These are phyloP conservation scores for Plebejus anna DNA, from an alignment of 2,888 invertebrate genomes.

Conservation along the genomic window DNA sequence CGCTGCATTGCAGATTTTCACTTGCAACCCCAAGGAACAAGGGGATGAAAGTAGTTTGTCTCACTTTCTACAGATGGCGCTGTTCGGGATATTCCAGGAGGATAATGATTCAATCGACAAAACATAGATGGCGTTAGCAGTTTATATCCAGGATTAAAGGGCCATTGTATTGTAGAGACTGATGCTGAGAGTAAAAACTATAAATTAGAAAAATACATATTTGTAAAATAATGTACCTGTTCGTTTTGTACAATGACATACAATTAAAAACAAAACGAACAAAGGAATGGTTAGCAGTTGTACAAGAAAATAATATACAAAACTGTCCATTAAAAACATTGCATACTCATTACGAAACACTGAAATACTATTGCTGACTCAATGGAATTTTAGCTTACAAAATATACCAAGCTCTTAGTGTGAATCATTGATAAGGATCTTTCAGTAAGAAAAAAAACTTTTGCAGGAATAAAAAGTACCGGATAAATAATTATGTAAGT, in stretches of 20 bases:
- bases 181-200: background rate
- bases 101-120: constrained; percentile 35
- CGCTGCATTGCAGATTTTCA: constrained; percentile 67
- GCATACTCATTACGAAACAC: background rate
- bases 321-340: no score
- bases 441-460: background rate
- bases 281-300: no score
- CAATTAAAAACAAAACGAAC: no score
- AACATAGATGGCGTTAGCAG: constrained; percentile 59
- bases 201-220: background rate
- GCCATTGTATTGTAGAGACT: background rate
- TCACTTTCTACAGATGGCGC: constrained; percentile 57
- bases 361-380: background rate
- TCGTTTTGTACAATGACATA: no score
- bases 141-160: background rate
- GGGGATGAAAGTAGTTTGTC: constrained; percentile 61
- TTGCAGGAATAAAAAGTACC: background rate
- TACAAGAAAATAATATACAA: no score
- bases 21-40: constrained; percentile 65
- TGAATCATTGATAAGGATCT: background rate
- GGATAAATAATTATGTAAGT: background rate
- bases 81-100: background rate
- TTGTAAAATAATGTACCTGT: no score
- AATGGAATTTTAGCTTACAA: no score
- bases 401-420: background rate